These are phyloP conservation scores for Amiota communis DNA, from an alignment of 2,888 invertebrate species.

Conservation along the genomic window DNA sequence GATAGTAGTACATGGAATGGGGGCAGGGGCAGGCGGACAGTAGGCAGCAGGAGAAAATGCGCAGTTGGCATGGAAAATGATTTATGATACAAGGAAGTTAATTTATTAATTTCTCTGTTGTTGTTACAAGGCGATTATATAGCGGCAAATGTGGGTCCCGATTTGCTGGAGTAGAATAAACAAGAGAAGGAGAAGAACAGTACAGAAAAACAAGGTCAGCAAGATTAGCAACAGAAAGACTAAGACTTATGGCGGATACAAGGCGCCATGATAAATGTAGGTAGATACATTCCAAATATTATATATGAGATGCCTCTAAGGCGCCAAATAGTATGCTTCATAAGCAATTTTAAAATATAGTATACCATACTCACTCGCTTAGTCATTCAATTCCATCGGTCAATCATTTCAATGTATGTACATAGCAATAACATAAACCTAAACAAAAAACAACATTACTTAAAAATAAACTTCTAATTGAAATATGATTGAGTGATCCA, in stretches of 20 bases:
- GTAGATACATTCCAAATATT: too few relatives aligned
- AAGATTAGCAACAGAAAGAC: constrained; percentile 8
- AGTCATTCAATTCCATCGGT: too few relatives aligned
- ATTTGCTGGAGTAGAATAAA: not conserved
- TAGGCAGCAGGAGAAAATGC: not conserved
- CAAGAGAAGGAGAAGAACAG: not conserved
- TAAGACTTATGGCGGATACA: constrained; percentile 5
- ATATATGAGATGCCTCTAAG: not conserved
- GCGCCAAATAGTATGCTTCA: constrained; percentile 15
- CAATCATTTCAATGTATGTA: too few relatives aligned
- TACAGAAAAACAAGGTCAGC: constrained; percentile 11
- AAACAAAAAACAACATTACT: too few relatives aligned
- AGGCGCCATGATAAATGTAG: not conserved
- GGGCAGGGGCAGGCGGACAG: not conserved
- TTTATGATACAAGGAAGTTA: constrained; percentile 66
- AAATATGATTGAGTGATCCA: not conserved
- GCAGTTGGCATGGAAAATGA: constrained; percentile 61
- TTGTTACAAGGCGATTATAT: not conserved
- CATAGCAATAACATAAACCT: too few relatives aligned
- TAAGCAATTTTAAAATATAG: not conserved
- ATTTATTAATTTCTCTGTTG: constrained; percentile 62
- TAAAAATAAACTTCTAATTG: not conserved
- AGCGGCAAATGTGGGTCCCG: constrained; percentile 4
- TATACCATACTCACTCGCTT: not conserved
- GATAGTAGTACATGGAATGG: not conserved